Percentiles rank a stretch among this genome's conserved stretches.
Evolutionary conservation across 2,888 invertebrate species (phyloP).

Genomic region (Lycaena phlaeas): DNA sequence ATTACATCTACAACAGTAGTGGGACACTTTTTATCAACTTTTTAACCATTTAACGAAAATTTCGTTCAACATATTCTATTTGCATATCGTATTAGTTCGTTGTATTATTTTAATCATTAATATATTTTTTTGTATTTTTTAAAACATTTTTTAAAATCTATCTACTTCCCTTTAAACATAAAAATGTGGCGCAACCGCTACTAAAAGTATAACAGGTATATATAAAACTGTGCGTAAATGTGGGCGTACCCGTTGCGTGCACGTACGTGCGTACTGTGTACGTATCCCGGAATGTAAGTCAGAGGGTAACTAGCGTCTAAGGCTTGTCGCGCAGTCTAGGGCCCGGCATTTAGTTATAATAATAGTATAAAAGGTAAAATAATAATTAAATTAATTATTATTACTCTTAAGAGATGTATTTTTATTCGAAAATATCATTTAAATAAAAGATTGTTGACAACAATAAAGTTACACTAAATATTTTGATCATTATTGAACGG

Average conservation of each 20-base stretch:
- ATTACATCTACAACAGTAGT: not conserved
- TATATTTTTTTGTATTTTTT: conserved; percentile 32
- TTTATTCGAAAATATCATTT: no score
- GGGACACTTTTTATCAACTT: no score
- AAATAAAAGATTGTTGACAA: no score
- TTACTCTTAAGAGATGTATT: no score
- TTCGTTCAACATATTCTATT: conserved; percentile 14
- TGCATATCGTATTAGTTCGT: conserved; percentile 49
- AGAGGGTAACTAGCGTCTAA: conserved; percentile 58
- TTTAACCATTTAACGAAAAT: conserved; percentile 14
- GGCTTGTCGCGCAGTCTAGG: conserved; percentile 34
- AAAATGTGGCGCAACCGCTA: conserved; percentile 28
- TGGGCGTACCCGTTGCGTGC: conserved; percentile 8
- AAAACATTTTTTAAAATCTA: conserved; percentile 41
- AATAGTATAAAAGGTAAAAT: no score
- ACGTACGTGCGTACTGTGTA: conserved; percentile 17
- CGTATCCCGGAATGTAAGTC: conserved; percentile 47
- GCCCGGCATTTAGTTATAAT: conserved; percentile 16
- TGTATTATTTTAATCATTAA: conserved; percentile 46
- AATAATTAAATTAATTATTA: no score
- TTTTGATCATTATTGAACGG: no score
- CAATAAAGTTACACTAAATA: no score
- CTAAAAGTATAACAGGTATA: conserved; percentile 37
- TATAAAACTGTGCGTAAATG: conserved; percentile 36
- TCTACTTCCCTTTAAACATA: conserved; percentile 35